Evolutionary conservation across 2,888 invertebrate genomes (phyloP), one percentile per base, ranked within the genome.

Genomic region (Pelosia muscerda): DNA sequence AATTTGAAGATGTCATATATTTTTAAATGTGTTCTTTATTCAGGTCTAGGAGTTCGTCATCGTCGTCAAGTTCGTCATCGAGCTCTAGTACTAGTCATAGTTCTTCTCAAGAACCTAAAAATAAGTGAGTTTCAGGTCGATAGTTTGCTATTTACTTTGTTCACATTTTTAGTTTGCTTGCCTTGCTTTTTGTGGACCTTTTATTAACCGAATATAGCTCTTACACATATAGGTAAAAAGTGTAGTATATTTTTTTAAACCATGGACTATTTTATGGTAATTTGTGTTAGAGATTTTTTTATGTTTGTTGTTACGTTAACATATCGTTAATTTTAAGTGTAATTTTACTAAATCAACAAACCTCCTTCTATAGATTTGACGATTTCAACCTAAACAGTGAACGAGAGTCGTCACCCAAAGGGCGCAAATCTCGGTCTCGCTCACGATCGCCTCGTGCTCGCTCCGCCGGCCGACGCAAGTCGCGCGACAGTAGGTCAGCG

Each of bases 311-410:
- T 26, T 19, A 9, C 4, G 28, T 19, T 56, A 13, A 26, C 19
- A n/a, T 6, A 54, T 23, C 13, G 23, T 54, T 54, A 54, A 13
- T 11, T 54, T 54, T 11, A 54, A 5, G 26, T 15, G 15, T 59
- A 13, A 59, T 56, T 58, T 23, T 31, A n/a, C 23, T 28, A 22
- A 53, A 28, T 49, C 49, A 13, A 15, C 25, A 38, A 26, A 26
- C 11, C 63, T 74, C 72, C 49, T 61, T 77, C 72, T 74, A 25
- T 85, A 95, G 95, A 86, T 95, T 92, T 81, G 95, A 95, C 83
- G 95, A 95, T 81, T 95, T 95, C 88, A 94, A 94, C 82, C 81
- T 95, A 85, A 95, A 95, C 83, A 95, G 95, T 81, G 95, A 95
- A 85, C 92, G 93, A 22, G 95, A 94, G 81, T 81, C 86, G 8